Evolutionary conservation across 2,888 invertebrate genomes (phyloP).

Genomic region (Brenthis daphne): DNA sequence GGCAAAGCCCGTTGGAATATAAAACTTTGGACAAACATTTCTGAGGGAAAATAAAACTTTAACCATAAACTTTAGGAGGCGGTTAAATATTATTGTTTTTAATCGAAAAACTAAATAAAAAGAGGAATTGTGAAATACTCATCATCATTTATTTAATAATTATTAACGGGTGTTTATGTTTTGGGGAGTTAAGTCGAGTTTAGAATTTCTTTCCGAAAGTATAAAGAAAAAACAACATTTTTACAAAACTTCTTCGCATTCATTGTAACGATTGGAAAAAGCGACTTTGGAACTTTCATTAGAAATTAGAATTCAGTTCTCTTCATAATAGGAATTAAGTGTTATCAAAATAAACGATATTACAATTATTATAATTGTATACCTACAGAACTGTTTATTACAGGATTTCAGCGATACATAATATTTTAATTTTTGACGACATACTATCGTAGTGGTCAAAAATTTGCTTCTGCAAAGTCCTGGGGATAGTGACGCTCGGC

Average conservation of each 20-base stretch:
- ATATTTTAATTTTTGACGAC: no score
- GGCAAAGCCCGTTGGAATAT: no score
- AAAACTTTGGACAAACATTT: no score
- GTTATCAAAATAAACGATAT: neutral
- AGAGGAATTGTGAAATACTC: neutral
- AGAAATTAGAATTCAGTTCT: neutral
- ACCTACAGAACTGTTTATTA: no score
- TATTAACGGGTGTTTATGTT: constrained; percentile 15
- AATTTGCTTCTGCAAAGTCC: no score
- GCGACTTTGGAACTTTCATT: neutral
- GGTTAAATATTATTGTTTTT: neutral
- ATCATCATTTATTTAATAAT: constrained; percentile 15
- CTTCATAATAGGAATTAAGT: neutral
- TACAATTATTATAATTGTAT: no score
- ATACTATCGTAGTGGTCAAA: no score
- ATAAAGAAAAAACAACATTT: neutral
- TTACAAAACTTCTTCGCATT: neutral
- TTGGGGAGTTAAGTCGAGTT: constrained; percentile 1
- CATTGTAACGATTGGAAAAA: neutral
- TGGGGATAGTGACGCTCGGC: no score
- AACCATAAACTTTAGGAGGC: neutral
- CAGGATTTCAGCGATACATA: no score
- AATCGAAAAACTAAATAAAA: neutral
- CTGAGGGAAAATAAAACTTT: no score
- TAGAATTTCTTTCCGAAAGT: neutral